Evolutionary conservation across 2,888 invertebrate genomes (phyloP), one percentile per base, ranked within the genome.

Genomic region (Cacoxenus indagator): DNA sequence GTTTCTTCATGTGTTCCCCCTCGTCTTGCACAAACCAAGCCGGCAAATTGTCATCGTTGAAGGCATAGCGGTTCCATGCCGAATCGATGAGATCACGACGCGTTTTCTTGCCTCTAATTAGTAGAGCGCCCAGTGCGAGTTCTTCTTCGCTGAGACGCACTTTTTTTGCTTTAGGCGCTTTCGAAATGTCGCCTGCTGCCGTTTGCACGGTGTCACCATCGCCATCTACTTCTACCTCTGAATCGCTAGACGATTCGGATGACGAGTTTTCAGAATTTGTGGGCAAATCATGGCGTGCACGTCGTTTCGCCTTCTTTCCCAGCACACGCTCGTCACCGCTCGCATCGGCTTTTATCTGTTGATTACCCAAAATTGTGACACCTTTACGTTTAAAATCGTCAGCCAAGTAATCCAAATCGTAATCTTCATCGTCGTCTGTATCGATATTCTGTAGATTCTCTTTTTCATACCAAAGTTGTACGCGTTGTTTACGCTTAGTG

Each of bases 21-120:
- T 99, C 99, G 81, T 99, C 99, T 70, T 95, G 92, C 0, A 92
- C 91, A 89, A 99, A 99, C 99, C 99, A 99, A 78, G 95, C 94
- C 0, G 99, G 99, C 61, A 99, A 90, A 85, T 95, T 91, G 1
- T 92, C 93, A 86, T 99, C 99, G 84, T 97, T 96, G 85, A 96
- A 97, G 2, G 95, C 92, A 86, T 95, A 98, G 78, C 97, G 91
- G 88, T 98, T 97, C 95, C 96, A 99, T 0, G 94, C 96, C 64
- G 92, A 93, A 85, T 99, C 98, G 9, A 94, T 90, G 9, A 99
- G 89, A 85, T 99, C 98, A 43, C 98, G 91, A 81, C 95, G 95
- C 14, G 93, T 91, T 89, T 98, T 99, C 87, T 93, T 94, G 45
- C 98, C 97, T 67, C 95, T 93, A 5, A 96, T 92, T 90, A 99